Evolutionary conservation across 2,113 vertebrate genomes (phyloP).

Genomic region (mouse (Mus musculus)): GRCm39 chr10:99927001-99927500

Average conservation of each 20-base stretch:
- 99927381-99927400: neutral
- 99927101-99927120: neutral
- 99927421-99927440: neutral
- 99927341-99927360: neutral
- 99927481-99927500: neutral
- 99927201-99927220: neutral
- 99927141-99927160: neutral
- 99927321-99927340: conserved; percentile 4
- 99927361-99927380: conserved; percentile 1
- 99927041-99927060: neutral
- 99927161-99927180: neutral
- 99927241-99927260: neutral
- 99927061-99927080: neutral
- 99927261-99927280: neutral
- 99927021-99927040: conserved; percentile 9
- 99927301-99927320: neutral
- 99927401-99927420: neutral
- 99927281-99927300: neutral
- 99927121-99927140: neutral
- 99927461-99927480: neutral
- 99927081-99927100: neutral
- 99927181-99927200: neutral
- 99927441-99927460: no score
- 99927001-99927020: neutral
- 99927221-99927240: neutral